phyloP scores from a whole-genome alignment of 2,113 vertebrate species.

The Pleuronectes platessa region DNA sequence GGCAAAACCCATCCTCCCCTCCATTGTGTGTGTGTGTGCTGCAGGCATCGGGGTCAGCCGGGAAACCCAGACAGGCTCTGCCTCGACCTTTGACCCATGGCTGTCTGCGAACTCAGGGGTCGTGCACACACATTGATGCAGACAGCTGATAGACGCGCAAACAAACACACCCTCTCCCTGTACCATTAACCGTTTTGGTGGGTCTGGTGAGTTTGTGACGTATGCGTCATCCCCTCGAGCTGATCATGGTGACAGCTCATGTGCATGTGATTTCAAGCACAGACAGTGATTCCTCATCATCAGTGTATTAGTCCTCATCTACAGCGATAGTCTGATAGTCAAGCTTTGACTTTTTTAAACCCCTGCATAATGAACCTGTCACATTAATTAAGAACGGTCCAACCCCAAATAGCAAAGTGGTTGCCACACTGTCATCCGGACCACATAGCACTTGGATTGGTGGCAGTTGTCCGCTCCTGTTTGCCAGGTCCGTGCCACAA shows the following conservation, averaged over 20 bases:
- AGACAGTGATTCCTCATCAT: background rate
- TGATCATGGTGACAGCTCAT: background rate
- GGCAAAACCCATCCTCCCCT: constrained; percentile 60
- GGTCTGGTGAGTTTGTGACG: constrained; percentile 30
- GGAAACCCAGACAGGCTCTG: constrained; percentile 83
- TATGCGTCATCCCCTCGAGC: constrained; percentile 29
- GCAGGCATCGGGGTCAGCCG: constrained; percentile 71
- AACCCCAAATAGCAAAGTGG: too few species aligned
- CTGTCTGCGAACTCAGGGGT: constrained; percentile 82
- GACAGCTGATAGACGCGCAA: constrained; percentile 76
- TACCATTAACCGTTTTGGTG: constrained; percentile 43
- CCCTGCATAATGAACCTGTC: background rate
- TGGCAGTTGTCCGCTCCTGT: too few species aligned
- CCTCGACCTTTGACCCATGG: constrained; percentile 80
- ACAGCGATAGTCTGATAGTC: background rate
- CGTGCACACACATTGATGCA: constrained; percentile 74
- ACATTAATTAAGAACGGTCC: too few species aligned
- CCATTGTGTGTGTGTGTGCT: constrained; percentile 42
- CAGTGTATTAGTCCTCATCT: background rate
- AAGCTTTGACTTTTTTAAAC: background rate
- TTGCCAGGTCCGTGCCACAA: too few species aligned
- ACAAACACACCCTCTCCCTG: constrained; percentile 38
- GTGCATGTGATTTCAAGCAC: background rate
- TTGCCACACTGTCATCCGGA: background rate
- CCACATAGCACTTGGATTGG: too few species aligned